These are phyloP conservation scores for Rhipidura dahli DNA, from an alignment of 2,113 vertebrate genomes.

Conservation along the genomic window DNA sequence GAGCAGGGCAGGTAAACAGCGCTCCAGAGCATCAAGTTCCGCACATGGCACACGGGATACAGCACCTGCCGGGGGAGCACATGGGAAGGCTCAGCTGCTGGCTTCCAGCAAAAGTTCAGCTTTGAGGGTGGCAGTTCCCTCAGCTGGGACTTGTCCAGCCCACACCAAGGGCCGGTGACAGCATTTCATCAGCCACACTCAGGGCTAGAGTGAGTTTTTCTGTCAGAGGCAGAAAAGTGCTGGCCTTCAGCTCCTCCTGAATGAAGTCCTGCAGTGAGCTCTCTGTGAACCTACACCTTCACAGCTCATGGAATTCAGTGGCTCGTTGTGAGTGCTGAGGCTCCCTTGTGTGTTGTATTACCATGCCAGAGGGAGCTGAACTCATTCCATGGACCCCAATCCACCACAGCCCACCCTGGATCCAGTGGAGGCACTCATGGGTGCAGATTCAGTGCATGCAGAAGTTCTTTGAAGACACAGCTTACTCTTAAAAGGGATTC, in stretches of 20 bases:
- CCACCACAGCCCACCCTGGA: neutral
- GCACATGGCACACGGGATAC: conserved; percentile 94
- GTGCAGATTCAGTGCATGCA: neutral
- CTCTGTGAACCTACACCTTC: neutral
- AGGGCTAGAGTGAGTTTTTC: neutral
- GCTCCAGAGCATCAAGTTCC: conserved; percentile 96
- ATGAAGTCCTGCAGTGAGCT: neutral
- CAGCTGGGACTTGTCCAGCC: neutral
- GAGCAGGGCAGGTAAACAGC: conserved; percentile 95
- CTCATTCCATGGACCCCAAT: neutral
- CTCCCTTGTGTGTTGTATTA: neutral
- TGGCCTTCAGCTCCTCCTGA: neutral
- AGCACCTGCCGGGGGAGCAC: conserved; percentile 80
- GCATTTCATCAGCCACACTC: neutral
- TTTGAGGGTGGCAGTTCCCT: neutral
- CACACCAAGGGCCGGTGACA: neutral
- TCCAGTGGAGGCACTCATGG: neutral
- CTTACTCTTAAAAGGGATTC: neutral
- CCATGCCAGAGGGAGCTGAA: neutral
- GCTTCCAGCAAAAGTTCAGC: neutral
- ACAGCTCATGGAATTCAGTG: neutral
- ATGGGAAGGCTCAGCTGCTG: neutral
- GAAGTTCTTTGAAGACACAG: neutral
- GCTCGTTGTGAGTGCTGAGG: neutral
- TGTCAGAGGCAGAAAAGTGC: neutral